phyloP scores from a whole-genome alignment of 2,113 vertebrate genomes.

The Bufo gargarizans region DNA sequence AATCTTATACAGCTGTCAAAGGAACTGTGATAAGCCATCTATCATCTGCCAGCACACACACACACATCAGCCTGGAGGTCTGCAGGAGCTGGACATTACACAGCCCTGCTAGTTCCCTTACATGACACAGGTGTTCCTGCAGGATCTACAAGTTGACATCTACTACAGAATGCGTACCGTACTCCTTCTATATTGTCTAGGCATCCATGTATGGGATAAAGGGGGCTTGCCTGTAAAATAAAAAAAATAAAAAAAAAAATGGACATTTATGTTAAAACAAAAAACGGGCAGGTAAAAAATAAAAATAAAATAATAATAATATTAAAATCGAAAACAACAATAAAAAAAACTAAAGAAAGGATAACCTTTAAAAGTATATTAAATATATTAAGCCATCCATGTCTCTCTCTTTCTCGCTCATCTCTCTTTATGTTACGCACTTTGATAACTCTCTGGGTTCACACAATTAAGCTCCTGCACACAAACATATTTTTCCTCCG shows the following conservation, averaged over 20 bases:
- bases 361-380: background rate
- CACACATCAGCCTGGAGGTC: slow-evolving; percentile 37
- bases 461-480: no score
- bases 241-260: background rate
- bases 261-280: background rate
- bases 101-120: background rate
- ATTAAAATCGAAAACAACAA: background rate
- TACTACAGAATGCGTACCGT: background rate
- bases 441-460: no score
- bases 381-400: no score
- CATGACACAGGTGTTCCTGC: slow-evolving; percentile 33
- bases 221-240: background rate
- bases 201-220: background rate
- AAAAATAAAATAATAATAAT: background rate
- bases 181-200: background rate
- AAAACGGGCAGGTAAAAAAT: background rate
- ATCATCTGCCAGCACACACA: slow-evolving; percentile 32
- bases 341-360: background rate
- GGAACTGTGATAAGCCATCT: slow-evolving; percentile 42
- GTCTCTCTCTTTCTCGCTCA: no score
- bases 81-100: slow-evolving; percentile 20
- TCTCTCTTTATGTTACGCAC: no score
- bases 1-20: slow-evolving; percentile 47
- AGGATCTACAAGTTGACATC: background rate
- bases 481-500: no score